A percentile compares a stretch with the other conserved stretches of the same genome.
These are phyloP conservation scores for Aselliscus stoliczkanus DNA, from an alignment of 2,797 vertebrate genomes.

Conservation along the genomic window DNA sequence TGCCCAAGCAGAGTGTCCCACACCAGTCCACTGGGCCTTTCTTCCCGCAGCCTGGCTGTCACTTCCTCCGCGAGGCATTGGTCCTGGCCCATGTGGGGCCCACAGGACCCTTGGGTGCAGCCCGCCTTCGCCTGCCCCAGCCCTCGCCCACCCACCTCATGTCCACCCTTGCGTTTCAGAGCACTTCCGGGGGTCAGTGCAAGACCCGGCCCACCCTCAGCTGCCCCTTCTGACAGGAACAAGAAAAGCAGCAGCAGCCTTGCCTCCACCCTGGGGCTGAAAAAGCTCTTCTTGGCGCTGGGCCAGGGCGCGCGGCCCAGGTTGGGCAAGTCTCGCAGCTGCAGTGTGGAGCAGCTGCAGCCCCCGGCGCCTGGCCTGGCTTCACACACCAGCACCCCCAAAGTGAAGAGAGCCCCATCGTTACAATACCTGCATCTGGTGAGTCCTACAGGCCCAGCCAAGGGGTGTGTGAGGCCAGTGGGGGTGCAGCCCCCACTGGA, in stretches of 20 bases:
- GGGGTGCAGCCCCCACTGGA: not conserved
- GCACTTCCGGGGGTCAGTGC: not conserved
- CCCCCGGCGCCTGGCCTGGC: accelerated
- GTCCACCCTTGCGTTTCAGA: slow-evolving; percentile 58
- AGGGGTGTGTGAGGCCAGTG: not conserved
- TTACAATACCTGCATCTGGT: slow-evolving; percentile 82
- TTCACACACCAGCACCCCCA: not conserved
- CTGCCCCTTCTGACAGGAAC: not conserved
- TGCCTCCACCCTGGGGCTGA: slow-evolving; percentile 71
- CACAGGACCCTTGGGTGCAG: accelerated
- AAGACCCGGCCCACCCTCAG: not conserved
- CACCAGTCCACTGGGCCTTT: not conserved
- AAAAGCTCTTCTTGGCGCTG: slow-evolving; percentile 80
- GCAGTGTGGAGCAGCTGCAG: slow-evolving; percentile 83
- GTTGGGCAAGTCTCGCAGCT: slow-evolving; percentile 80
- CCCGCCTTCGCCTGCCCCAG: not conserved
- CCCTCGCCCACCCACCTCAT: not conserved
- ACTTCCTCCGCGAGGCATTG: too few species aligned
- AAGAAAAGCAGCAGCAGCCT: slow-evolving; percentile 69
- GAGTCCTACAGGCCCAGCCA: slow-evolving; percentile 49
- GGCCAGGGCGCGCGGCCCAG: slow-evolving; percentile 80
- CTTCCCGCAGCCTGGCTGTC: not conserved
- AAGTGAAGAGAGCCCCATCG: slow-evolving; percentile 78
- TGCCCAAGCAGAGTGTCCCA: not conserved
- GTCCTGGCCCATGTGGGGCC: not conserved